Evolutionary conservation across 2,888 invertebrate genomes (phyloP).

Genomic region (Caenorhabditis drosophilae): DNA sequence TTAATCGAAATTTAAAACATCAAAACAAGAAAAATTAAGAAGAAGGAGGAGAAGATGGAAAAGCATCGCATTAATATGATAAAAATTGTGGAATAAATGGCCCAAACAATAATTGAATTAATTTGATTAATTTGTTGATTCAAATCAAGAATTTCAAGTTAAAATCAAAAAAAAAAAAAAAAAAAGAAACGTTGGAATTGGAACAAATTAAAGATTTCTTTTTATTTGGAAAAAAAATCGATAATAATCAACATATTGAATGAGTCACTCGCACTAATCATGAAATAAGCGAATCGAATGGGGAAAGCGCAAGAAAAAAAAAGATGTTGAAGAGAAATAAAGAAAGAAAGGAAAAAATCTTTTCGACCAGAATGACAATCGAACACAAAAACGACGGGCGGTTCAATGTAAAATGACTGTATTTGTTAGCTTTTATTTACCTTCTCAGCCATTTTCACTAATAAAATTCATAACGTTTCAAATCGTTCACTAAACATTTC

Average conservation of each 20-base stretch:
- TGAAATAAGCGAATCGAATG: no score
- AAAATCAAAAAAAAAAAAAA: no score
- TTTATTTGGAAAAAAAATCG: no score
- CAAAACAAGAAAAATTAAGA: no score
- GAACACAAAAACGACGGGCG: no score
- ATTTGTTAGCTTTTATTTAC: neutral
- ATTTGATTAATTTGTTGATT: neutral
- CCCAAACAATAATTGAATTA: neutral
- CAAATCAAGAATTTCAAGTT: conserved; percentile 1
- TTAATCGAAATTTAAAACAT: neutral
- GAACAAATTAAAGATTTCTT: no score
- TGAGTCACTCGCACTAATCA: no score
- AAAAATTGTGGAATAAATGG: neutral
- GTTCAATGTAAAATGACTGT: no score
- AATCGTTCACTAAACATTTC: neutral
- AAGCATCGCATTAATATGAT: neutral
- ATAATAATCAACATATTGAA: no score
- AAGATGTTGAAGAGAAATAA: neutral
- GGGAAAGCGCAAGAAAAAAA: neutral
- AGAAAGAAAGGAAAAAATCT: neutral
- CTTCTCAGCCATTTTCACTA: neutral
- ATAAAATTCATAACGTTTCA: neutral
- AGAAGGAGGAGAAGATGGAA: no score
- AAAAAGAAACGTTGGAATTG: neutral
- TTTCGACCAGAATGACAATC: no score